Conservation (phyloP, 1,140 invertebrate species). For the Atta colombica region DNA sequence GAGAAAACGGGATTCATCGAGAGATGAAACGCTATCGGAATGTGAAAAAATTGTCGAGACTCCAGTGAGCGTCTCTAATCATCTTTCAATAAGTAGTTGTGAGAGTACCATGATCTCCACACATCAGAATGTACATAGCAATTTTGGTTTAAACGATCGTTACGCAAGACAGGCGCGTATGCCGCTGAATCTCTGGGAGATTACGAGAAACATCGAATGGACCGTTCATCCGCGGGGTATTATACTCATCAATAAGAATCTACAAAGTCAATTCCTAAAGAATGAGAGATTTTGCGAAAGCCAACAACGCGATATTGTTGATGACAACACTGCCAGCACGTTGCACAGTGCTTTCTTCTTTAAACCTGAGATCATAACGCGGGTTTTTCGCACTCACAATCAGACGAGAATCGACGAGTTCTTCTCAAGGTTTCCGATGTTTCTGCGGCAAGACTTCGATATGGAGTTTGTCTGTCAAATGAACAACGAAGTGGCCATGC, state of each 20-base stretch:
- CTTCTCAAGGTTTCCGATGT: background rate
- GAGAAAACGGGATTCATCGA: conserved; percentile 4
- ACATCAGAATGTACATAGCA: background rate
- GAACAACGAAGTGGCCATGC: background rate
- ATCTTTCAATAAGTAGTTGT: background rate
- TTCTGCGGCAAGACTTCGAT: background rate
- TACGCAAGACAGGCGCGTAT: background rate
- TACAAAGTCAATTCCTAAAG: background rate
- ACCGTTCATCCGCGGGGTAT: conserved; percentile 17
- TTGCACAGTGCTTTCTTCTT: conserved; percentile 64
- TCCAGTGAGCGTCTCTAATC: conserved; percentile 10
- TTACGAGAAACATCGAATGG: conserved; percentile 50
- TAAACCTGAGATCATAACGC: conserved; percentile 20
- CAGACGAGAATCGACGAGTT: conserved; percentile 14
- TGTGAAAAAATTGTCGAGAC: background rate
- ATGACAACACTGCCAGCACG: conserved; percentile 3
- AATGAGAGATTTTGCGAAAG: background rate
- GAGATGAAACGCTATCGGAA: background rate
- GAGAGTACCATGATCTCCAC: background rate
- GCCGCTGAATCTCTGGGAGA: conserved; percentile 28
- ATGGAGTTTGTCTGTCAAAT: conserved; percentile 13
- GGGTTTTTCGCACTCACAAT: conserved; percentile 6
- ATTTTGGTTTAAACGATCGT: background rate
- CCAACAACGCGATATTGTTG: conserved; percentile 62
- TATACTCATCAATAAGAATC: conserved; percentile 44